Base-by-base conservation (phyloP, 2,888 invertebrate species). In the Ypsolopha sequella region DNA sequence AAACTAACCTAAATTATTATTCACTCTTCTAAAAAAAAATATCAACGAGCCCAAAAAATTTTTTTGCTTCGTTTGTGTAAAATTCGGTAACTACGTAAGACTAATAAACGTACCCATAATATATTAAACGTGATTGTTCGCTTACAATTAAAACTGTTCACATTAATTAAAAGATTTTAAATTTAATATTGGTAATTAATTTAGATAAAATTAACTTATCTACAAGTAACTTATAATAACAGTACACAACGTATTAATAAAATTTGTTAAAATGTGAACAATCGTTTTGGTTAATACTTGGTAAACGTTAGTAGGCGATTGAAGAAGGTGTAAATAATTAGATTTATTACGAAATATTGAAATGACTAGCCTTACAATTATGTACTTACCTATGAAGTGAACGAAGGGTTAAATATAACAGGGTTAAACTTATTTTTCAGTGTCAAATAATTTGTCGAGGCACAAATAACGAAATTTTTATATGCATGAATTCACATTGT, bases 161-260 rank as follows among this genome's bases (percentile, higher is more conserved):
- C 58, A 61, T 70, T 64, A 63, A n/a, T 39, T 65, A 70, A 66
- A 56, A 66, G 61, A 56, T 61, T 53, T 61, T 68, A 62, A 60
- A 39, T 49, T 11, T 10, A 33, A 36, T 38, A 7, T 48, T 38
- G 9, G 46, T 46, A 47, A 36, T 11, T 47, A 39, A 41, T 63
- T 68, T 62, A 57, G 69, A 69, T 76, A 73, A 77, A 79, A 77
- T 68, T 73, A 24, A 24, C 24, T 3, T 24, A 24, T 24, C 24
- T 24, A 24, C 4, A 24, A 24, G 24, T 24, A 78, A 72, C 69
- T 66, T 73, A 76, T 70, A 53, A 60, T 65, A 67, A 45, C 65
- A 73, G 64, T 73, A 71, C 71, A 80, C 79, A 84, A 84, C 81
- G 64, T 73, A 75, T 73, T 74, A 70, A 82, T 84, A 85, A 80